Evolutionary conservation across 92 coral and sea anemone species (phyloP), one percentile per base, ranked within the genome.

Genomic region (Bergia puertoricense): DNA sequence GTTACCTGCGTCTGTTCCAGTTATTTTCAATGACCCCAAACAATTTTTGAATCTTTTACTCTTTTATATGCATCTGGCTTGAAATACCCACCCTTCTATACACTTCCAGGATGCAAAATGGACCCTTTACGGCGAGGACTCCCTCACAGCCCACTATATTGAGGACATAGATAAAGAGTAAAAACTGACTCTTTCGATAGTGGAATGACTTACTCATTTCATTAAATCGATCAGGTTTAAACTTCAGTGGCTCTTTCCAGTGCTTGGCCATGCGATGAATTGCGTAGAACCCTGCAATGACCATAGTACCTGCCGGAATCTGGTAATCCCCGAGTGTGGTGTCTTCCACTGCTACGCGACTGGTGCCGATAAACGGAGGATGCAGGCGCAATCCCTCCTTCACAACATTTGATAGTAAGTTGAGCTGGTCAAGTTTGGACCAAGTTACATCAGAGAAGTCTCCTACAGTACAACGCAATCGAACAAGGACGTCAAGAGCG

Each of bases 321-420:
- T 75, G 51, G 78, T 91, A 93, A 36, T 94, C 94, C 43, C 89
- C 95, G 37, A 95, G 62, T 30, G 51, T 83, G 43, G 85, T 92
- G 75, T 91, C 92, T 79, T 88, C 69, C 59, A 88, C 81, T 2
- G 93, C 83, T 22, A 75, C 86, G 10, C 98, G 92, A 65, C 86
- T 69, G 18, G 89, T 66, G n/a, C 92, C 16, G 51, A 85, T 14
- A 20, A 88, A 94, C 8, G 98, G 98, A 9, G 96, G 80, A 57
- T 90, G 96, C 13, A 93, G 85, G 65, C 98, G 96, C 78, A 95
- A 67, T 2, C 94, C 88, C 80, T 95, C 98, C 74, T 92, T 93
- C 54, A 66, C 86, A 23, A 83, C 74, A 77, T 77, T 77, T 4
- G 81, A 44, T 15, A 77, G 81, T 1, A 77, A 44, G 23, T 77